Evolutionary conservation across 1,140 invertebrate genomes (phyloP).

Genomic region (Trichonephila clavata): DNA sequence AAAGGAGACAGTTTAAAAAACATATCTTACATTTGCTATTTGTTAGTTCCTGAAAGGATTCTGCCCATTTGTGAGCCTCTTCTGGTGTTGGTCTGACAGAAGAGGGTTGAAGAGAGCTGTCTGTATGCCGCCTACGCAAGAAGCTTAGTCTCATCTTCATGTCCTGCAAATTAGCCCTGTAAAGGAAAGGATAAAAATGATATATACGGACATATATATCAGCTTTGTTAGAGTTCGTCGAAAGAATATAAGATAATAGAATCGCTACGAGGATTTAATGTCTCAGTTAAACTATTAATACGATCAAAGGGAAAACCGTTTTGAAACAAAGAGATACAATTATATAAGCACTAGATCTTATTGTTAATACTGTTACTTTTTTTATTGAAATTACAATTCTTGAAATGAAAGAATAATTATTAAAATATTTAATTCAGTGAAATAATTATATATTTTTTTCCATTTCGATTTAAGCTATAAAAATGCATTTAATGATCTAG

Average conservation of each 20-base stretch:
- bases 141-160: conserved; percentile 82
- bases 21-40: conserved; percentile 82
- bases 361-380: too few species aligned
- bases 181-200: background rate
- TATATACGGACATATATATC: background rate
- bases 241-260: background rate
- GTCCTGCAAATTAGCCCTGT: conserved; percentile 80
- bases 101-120: conserved; percentile 80
- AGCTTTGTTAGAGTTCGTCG: background rate
- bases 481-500: too few species aligned
- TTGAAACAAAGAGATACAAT: too few species aligned
- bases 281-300: too few species aligned
- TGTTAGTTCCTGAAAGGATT: conserved; percentile 83
- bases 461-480: too few species aligned
- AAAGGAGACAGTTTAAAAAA: background rate
- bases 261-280: background rate
- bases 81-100: conserved; percentile 81
- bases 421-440: too few species aligned
- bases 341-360: too few species aligned
- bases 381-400: too few species aligned
- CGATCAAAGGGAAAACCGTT: too few species aligned
- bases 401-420: too few species aligned
- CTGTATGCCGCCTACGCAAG: conserved; percentile 81
- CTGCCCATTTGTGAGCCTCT: conserved; percentile 82
- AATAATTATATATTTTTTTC: too few species aligned